Evolutionary conservation across 2,113 vertebrate species (phyloP).

Genomic region (Corythaeola cristata): DNA sequence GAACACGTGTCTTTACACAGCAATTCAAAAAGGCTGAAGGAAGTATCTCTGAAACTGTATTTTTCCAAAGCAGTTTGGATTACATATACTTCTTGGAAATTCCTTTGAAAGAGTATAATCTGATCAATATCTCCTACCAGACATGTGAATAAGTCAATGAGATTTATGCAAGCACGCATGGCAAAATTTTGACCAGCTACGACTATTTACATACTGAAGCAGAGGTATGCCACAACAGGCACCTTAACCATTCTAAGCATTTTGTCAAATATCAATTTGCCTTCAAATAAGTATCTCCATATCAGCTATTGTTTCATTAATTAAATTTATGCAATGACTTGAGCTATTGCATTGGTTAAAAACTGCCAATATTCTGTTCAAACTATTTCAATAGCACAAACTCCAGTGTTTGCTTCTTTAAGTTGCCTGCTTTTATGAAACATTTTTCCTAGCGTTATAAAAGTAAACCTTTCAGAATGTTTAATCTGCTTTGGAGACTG

Average conservation of each 20-base stretch:
- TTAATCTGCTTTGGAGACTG: constrained; percentile 4
- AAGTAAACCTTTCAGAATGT: background rate
- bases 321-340: background rate
- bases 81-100: background rate
- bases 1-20: background rate
- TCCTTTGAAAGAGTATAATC: background rate
- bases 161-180: background rate
- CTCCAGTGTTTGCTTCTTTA: background rate
- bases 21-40: background rate
- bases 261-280: background rate
- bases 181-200: background rate
- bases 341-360: background rate
- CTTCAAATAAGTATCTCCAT: background rate
- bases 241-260: background rate
- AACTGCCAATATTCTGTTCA: background rate
- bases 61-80: background rate
- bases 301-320: background rate
- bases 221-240: background rate
- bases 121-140: background rate
- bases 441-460: background rate
- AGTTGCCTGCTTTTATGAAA: background rate
- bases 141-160: background rate
- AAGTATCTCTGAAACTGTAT: background rate
- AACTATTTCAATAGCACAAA: background rate
- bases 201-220: background rate